Evolutionary conservation across 2,888 invertebrate genomes (phyloP).

Genomic region (Cosmia pyralina): DNA sequence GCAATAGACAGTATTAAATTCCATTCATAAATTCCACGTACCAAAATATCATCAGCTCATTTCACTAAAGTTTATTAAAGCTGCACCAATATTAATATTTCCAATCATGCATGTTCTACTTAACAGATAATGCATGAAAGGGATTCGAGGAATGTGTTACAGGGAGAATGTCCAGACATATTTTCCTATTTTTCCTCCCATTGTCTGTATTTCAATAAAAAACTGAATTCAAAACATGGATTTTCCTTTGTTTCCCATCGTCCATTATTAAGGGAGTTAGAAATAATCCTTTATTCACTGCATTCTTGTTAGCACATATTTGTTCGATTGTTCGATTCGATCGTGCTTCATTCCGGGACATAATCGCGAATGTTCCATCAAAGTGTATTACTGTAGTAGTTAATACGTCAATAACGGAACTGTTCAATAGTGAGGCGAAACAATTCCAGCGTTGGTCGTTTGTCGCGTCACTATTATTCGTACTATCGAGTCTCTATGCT

Average conservation of each 20-base stretch:
- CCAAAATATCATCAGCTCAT: conserved; percentile 17
- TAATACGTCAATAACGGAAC: conserved; percentile 58
- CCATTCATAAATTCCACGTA: conserved; percentile 20
- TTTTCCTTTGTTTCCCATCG: conserved; percentile 36
- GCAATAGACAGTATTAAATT: conserved; percentile 15
- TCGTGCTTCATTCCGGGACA: conserved; percentile 23
- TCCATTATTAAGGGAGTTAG: conserved; percentile 27
- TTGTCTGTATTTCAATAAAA: conserved; percentile 48
- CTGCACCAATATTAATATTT: conserved; percentile 31
- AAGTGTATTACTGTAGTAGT: conserved; percentile 52
- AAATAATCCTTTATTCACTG: conserved; percentile 32
- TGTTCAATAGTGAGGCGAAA: conserved; percentile 56
- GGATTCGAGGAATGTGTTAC: conserved; percentile 30
- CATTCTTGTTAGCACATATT: conserved; percentile 30
- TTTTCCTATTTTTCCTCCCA: conserved; percentile 26
- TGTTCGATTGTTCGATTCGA: conserved; percentile 23
- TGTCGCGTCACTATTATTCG: conserved; percentile 60
- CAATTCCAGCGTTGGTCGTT: conserved; percentile 55
- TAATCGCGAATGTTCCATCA: conserved; percentile 44
- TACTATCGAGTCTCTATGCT: conserved; percentile 58
- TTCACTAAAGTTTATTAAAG: conserved; percentile 29
- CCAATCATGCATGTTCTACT: conserved; percentile 30
- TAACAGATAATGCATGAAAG: conserved; percentile 17
- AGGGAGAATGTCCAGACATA: conserved; percentile 20
- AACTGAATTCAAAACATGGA: conserved; percentile 38